Percentiles rank a stretch among this genome's conserved stretches.
Conservation (phyloP, 64 coral and sea anemone species). For the Catalaphyllia jardinei region DNA sequence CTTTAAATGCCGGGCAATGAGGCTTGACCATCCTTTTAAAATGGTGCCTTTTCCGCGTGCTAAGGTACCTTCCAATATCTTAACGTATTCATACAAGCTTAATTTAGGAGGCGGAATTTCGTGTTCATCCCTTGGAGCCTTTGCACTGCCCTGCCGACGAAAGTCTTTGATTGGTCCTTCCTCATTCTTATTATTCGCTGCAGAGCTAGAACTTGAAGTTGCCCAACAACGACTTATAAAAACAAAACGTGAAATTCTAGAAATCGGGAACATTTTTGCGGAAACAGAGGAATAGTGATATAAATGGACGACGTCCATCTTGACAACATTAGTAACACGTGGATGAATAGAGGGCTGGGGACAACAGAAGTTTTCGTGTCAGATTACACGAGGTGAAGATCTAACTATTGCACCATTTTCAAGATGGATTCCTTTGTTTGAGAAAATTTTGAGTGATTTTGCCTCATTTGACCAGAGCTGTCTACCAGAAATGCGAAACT, state of each 20-base stretch:
- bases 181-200: not conserved
- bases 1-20: not conserved
- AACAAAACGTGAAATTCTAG: not conserved
- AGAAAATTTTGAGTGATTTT: not conserved
- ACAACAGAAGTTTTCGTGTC: not conserved
- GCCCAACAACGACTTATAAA: not conserved
- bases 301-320: not conserved
- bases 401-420: constrained; percentile 71
- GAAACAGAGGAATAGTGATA: too few species aligned
- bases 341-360: not conserved
- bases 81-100: constrained; percentile 15
- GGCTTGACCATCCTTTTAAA: constrained; percentile 8
- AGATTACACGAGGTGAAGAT: not conserved
- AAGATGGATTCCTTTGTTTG: constrained; percentile 5
- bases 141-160: not conserved
- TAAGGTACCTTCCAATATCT: not conserved
- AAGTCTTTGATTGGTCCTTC: not conserved
- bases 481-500: not conserved
- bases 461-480: not conserved
- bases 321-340: constrained; percentile 22
- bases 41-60: constrained; percentile 17
- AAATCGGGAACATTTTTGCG: not conserved
- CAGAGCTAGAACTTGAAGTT: constrained; percentile 4
- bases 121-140: not conserved
- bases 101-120: not conserved